phyloP scores from a whole-genome alignment of 2,113 vertebrate genomes.

The Heterochromis multidens region DNA sequence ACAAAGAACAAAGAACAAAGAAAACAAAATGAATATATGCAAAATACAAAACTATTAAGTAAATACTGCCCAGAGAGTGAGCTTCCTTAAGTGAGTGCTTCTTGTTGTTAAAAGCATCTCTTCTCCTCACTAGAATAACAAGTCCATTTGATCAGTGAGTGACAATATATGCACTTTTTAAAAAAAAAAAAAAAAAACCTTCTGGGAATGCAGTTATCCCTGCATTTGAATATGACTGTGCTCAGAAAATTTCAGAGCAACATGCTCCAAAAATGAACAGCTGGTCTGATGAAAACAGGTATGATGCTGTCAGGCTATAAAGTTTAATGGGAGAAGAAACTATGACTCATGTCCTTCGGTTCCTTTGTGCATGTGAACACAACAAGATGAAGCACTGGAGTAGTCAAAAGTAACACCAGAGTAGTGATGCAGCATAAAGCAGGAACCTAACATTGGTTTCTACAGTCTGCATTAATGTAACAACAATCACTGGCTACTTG shows the following conservation, averaged over 20 bases:
- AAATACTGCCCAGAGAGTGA: no score
- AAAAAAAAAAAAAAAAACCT: not conserved
- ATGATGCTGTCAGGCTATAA: not conserved
- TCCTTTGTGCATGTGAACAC: not conserved
- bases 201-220: not conserved
- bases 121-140: not conserved
- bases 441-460: not conserved
- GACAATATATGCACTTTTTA: not conserved
- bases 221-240: not conserved
- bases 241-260: not conserved
- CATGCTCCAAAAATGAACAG: not conserved
- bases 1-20: no score
- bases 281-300: not conserved
- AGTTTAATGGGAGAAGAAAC: not conserved
- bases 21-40: no score
- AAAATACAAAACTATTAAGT: no score
- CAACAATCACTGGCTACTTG: not conserved
- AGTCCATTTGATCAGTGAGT: not conserved
- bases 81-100: no score
- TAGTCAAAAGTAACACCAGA: not conserved
- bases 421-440: not conserved
- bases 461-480: not conserved
- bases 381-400: not conserved
- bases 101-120: not conserved
- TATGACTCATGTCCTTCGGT: slow-evolving; percentile 6